Percentiles rank a stretch among this genome's conserved stretches.
phyloP scores from a whole-genome alignment of 1,140 invertebrate genomes.

The Asobara japonica region DNA sequence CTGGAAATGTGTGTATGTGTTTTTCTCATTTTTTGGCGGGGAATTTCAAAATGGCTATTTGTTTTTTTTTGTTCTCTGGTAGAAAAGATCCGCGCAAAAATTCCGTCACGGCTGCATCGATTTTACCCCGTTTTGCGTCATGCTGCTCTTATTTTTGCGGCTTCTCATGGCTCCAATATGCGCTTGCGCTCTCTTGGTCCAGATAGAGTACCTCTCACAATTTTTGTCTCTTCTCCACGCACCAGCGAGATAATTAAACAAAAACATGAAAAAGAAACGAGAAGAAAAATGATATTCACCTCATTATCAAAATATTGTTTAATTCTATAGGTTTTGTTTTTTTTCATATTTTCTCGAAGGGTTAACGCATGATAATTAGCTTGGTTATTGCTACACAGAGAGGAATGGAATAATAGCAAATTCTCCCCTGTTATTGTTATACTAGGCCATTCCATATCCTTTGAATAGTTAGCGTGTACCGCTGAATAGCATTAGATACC shows the following conservation, averaged over 20 bases:
- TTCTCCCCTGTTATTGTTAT: neutral
- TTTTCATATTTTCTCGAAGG: no score
- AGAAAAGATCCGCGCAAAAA: conserved; percentile 15
- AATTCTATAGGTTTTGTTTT: neutral
- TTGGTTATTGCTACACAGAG: neutral
- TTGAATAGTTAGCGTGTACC: neutral
- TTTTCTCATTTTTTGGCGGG: neutral
- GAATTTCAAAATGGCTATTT: no score
- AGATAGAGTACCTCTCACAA: conserved; percentile 13
- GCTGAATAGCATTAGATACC: neutral
- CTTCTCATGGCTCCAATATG: conserved; percentile 31
- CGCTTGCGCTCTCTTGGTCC: conserved; percentile 28
- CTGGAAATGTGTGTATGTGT: no score
- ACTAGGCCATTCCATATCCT: neutral
- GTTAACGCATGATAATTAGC: neutral
- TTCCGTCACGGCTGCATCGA: conserved; percentile 35
- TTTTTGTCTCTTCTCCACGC: conserved; percentile 13
- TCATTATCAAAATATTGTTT: neutral
- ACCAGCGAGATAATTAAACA: conserved; percentile 23
- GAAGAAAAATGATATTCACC: conserved; percentile 19
- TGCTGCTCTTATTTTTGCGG: conserved; percentile 34
- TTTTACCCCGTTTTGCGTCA: conserved; percentile 24
- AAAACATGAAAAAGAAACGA: conserved; percentile 12
- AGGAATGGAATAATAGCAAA: neutral
- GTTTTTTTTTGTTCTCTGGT: conserved; percentile 16